Evolutionary conservation across 2,113 vertebrate species (phyloP), one percentile per base, ranked within the genome.

Genomic region (Podocnemis expansa): DNA sequence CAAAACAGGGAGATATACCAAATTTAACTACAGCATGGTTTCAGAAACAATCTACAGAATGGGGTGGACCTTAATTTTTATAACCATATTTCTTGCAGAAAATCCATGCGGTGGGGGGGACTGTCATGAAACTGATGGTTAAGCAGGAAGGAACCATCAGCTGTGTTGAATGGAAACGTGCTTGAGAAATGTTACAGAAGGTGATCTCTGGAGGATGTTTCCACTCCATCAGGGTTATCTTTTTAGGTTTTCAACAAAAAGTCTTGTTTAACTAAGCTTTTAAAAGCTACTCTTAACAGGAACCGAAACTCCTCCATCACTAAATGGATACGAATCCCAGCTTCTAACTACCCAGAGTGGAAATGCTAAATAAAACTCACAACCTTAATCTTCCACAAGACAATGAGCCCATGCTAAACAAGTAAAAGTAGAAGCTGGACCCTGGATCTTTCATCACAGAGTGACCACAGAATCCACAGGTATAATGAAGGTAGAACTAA

Each of bases 21-120:
- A 70, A 70, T 70, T 38, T 8, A 70, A 38, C 63, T 38, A 70
- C 31, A 70, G n/a, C 22, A 70, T 38, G 17, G 17, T 34, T 70
- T 70, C 63, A 70, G 17, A 70, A 70, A 38, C n/a, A 70, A 19
- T n/a, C 63, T 10, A 70, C 5, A 3, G 4, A 1, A 22, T 16
- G 80, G n/a, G n/a, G n/a, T n/a, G n/a, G n/a, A n/a, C n/a, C 47
- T 85, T 89, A 78, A 45, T 82, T 91, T 85, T 89, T 76, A 79
- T 47, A 56, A n/a, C 5, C 8, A 89, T 84, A 80, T 90, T n/a
- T n/a, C 47, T 4, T 85, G 91, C 52, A 51, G 31, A 27, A 80
- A 89, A 70, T 31, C 43, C 3, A 29, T n/a, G n/a, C n/a, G n/a
- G n/a, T 47, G 43, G 12, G 24, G 85, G 89, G 91, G 7, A 2